Conservation (phyloP, 2,113 vertebrate species). For the Brachyhypopomus gauderio region DNA sequence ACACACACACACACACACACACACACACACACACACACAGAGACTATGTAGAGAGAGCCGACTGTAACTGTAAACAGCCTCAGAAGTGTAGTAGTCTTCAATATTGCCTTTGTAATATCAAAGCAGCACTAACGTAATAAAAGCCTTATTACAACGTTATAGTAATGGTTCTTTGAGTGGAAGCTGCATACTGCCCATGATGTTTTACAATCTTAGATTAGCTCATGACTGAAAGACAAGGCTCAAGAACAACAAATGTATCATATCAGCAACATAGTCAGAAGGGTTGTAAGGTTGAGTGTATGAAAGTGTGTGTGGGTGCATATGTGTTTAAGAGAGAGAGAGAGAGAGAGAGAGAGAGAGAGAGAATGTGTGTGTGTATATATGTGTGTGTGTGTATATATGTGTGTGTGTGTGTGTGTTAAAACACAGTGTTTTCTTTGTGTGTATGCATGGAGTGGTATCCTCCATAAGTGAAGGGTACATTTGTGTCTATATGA, state of each 20-base stretch:
- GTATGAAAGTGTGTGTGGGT: neutral
- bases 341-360: neutral
- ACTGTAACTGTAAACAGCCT: neutral
- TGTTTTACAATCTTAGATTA: too few relatives aligned
- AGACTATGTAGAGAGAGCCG: neutral
- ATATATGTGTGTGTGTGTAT: neutral
- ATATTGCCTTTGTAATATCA: too few relatives aligned
- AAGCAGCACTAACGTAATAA: neutral
- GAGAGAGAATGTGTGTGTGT: neutral
- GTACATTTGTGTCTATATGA: neutral
- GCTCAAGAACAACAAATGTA: too few relatives aligned
- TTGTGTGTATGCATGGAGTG: conserved; percentile 31
- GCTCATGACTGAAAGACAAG: too few relatives aligned
- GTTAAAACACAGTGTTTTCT: too few relatives aligned
- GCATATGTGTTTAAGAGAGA: too few relatives aligned
- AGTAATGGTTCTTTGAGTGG: neutral
- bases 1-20: conserved; percentile 16
- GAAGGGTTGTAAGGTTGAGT: too few relatives aligned
- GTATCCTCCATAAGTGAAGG: too few relatives aligned
- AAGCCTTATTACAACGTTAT: neutral
- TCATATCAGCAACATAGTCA: too few relatives aligned
- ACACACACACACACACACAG: conserved; percentile 11
- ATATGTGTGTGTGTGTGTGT: conserved; percentile 6
- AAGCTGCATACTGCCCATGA: neutral
- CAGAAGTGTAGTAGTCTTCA: neutral